Percentiles rank a stretch among this genome's conserved stretches.
These are phyloP conservation scores for Amblyraja radiata DNA, from an alignment of 2,797 vertebrate genomes.

Conservation along the genomic window DNA sequence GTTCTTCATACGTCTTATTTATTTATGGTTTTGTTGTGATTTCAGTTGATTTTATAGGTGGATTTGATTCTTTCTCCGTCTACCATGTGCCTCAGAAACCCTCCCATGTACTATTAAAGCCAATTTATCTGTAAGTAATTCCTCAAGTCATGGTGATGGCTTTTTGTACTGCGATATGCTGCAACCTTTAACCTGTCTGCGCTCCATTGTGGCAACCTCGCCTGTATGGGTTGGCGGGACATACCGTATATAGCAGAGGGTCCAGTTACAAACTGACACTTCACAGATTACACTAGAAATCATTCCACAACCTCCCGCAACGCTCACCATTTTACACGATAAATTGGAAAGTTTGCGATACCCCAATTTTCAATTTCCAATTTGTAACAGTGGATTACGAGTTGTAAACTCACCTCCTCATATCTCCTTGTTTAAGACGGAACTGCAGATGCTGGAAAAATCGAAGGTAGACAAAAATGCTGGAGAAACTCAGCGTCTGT, in stretches of 20 bases:
- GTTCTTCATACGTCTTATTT: slow-evolving; percentile 53
- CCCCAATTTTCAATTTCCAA: background rate
- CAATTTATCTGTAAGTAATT: slow-evolving; percentile 80
- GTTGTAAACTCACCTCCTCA: background rate
- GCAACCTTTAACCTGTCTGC: slow-evolving; percentile 12
- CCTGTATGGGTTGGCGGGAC: slow-evolving; percentile 40
- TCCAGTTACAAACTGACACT: background rate
- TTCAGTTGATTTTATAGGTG: slow-evolving; percentile 99
- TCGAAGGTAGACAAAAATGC: no score
- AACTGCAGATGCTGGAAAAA: no score
- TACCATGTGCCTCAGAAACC: slow-evolving; percentile 94
- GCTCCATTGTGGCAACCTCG: slow-evolving; percentile 39
- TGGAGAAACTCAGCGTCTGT: no score
- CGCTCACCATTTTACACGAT: background rate
- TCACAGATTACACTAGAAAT: background rate
- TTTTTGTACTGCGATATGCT: slow-evolving; percentile 17
- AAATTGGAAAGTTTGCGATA: background rate
- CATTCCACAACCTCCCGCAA: background rate
- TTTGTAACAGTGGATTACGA: background rate
- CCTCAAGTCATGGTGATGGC: slow-evolving; percentile 2
- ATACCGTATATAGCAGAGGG: background rate
- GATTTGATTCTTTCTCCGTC: slow-evolving; percentile 92
- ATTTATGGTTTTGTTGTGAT: slow-evolving; percentile 71
- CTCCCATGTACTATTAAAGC: slow-evolving; percentile 84
- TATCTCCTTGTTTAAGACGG: no score